Conservation (phyloP, 1,140 invertebrate species). For the Cotesia typhae region DNA sequence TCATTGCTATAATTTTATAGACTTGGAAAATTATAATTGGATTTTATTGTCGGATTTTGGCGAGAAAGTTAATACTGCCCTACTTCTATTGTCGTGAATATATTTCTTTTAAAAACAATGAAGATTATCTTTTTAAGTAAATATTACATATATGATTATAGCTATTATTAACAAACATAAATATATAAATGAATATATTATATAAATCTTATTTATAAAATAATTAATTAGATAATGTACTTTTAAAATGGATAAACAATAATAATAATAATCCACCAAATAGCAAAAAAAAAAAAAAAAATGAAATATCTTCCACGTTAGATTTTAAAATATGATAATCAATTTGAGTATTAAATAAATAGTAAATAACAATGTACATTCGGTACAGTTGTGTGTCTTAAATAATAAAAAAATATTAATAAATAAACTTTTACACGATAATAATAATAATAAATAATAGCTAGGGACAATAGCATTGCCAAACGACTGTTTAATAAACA, state of each 20-base stretch:
- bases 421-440: constrained; percentile 45
- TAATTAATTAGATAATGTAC: constrained; percentile 14
- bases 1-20: constrained; percentile 8
- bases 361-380: constrained; percentile 39
- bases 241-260: constrained; percentile 15
- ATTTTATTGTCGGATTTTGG: constrained; percentile 30
- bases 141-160: constrained; percentile 19
- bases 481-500: constrained; percentile 60
- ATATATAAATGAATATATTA: constrained; percentile 10
- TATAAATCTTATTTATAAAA: neutral
- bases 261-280: constrained; percentile 34
- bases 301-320: constrained; percentile 50
- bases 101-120: constrained; percentile 35
- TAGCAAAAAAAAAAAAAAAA: constrained; percentile 30
- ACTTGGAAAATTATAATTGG: constrained; percentile 3
- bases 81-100: constrained; percentile 38
- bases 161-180: constrained; percentile 11
- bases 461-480: constrained; percentile 66
- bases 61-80: constrained; percentile 42
- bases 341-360: constrained; percentile 36
- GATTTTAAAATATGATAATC: constrained; percentile 39
- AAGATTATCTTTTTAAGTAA: constrained; percentile 30
- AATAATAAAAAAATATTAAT: constrained; percentile 37
- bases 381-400: constrained; percentile 42
- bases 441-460: constrained; percentile 53